Percentiles rank a stretch among this genome's conserved stretches.
Evolutionary conservation across 2,888 invertebrate species (phyloP).

Genomic region (Neuroscelio doddi): DNA sequence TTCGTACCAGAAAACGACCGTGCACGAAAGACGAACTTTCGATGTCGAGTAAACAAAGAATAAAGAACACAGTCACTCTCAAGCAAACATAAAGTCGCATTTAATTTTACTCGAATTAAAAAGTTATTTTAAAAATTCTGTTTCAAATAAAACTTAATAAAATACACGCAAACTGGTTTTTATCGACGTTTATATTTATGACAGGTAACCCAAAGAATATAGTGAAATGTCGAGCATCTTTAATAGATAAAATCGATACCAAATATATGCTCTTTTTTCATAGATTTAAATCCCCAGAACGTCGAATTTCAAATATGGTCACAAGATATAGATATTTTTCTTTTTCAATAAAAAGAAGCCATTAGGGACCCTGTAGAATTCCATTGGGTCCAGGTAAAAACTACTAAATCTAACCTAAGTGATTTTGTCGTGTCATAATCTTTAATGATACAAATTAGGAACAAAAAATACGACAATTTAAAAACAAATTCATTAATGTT

Average conservation of each 20-base stretch:
- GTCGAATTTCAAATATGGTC: constrained; percentile 34
- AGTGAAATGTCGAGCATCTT: neutral
- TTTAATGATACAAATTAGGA: constrained; percentile 34
- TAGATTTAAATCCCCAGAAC: constrained; percentile 9
- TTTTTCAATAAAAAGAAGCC: constrained; percentile 24
- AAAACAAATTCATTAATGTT: constrained; percentile 10
- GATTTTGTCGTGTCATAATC: constrained; percentile 27
- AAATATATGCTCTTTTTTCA: constrained; percentile 13
- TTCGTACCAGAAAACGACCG: constrained; percentile 45
- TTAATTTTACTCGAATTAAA: too few species aligned
- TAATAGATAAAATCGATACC: constrained; percentile 20
- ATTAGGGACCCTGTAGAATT: constrained; percentile 26
- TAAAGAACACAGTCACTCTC: constrained; percentile 23
- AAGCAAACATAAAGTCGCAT: neutral
- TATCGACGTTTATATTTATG: too few species aligned
- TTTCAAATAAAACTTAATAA: too few species aligned
- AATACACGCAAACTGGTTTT: too few species aligned
- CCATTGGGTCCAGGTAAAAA: constrained; percentile 31
- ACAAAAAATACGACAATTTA: constrained; percentile 15
- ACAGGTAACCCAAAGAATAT: too few species aligned
- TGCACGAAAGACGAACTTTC: constrained; percentile 11
- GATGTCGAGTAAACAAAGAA: constrained; percentile 11
- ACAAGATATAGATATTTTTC: constrained; percentile 28
- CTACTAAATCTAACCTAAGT: constrained; percentile 14
- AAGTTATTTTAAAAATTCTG: too few species aligned